Base-by-base conservation (phyloP, 2,888 invertebrate species). In the Cetonia aurata region DNA sequence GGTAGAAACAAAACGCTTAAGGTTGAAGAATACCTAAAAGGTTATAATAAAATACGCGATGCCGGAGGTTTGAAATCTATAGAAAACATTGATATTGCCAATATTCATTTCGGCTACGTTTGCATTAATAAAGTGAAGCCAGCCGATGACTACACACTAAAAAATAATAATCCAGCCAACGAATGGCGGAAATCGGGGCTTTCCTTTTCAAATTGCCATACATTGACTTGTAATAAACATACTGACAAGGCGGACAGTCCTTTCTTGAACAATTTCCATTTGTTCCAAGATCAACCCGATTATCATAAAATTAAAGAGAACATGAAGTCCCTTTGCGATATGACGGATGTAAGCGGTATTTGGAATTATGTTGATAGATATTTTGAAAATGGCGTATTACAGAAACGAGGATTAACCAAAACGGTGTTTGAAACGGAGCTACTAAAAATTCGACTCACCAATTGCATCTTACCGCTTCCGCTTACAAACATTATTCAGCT, bases 381-480 rank as follows among this genome's bases (percentile, higher is more conserved):
- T 53, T 59, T 42, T 12, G n/a, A 10, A 1, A 59, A 42, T 6
- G 6, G 8, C n/a, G 19, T 6, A 48, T 25, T 25, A 25, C 4
- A n/a, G 13, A 13, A 3, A 15, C 4, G 12, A 6, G 59, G 59
- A 10, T 17, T 59, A 9, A 15, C 6, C 19, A 59, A 59, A 19
- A 42, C 41, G 42, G 19, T 4, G 1, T 59, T 59, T n/a, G 59
- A 59, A 44, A 17, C 13, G 12, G 42, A 59, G 42, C 44, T 59
- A 12, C 12, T 59, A 44, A 41, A 42, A 6, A 41, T 59, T n/a
- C 42, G 17, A 1, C 59, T 59, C n/a, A 2, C 8, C 3, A 42
- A 59, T 59, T 59, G 42, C 10, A 42, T 59, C 10, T 12, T 59
- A 8, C n/a, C 42, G 12, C 59, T n/a, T n/a, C n/a, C 59, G n/a